These are phyloP conservation scores for Cephus pulcher DNA, from an alignment of 2,888 invertebrate species.

Conservation along the genomic window DNA sequence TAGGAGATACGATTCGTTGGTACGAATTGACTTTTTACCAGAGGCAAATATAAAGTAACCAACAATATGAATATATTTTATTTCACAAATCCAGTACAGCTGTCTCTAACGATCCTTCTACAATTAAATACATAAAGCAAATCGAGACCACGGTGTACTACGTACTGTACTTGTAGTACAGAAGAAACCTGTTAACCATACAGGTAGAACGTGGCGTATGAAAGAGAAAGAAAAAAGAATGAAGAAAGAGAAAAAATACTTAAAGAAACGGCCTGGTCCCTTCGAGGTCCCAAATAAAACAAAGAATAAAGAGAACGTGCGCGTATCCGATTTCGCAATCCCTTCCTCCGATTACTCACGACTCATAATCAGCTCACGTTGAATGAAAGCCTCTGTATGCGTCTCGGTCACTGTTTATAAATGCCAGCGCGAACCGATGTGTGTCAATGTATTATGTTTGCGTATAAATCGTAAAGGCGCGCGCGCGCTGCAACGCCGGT, in stretches of 20 bases:
- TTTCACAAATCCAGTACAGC: neutral
- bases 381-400: slow-evolving; percentile 39
- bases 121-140: neutral
- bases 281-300: slow-evolving; percentile 1
- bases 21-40: neutral
- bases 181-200: neutral
- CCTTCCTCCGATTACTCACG: slow-evolving; percentile 31
- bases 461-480: slow-evolving; percentile 5
- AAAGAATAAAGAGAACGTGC: slow-evolving; percentile 27
- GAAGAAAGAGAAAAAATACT: neutral
- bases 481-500: neutral
- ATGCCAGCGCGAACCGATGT: slow-evolving; percentile 38
- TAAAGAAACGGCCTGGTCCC: neutral
- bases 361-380: slow-evolving; percentile 33
- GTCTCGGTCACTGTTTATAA: slow-evolving; percentile 38
- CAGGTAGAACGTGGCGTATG: neutral
- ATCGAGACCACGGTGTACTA: neutral
- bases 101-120: neutral
- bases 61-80: neutral
- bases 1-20: neutral
- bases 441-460: slow-evolving; percentile 26
- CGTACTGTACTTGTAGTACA: neutral
- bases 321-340: slow-evolving; percentile 34
- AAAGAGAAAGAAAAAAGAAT: slow-evolving; percentile 2
- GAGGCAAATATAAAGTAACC: neutral